phyloP scores from a whole-genome alignment of 2,113 vertebrate species.

The Pollachius pollachius region DNA sequence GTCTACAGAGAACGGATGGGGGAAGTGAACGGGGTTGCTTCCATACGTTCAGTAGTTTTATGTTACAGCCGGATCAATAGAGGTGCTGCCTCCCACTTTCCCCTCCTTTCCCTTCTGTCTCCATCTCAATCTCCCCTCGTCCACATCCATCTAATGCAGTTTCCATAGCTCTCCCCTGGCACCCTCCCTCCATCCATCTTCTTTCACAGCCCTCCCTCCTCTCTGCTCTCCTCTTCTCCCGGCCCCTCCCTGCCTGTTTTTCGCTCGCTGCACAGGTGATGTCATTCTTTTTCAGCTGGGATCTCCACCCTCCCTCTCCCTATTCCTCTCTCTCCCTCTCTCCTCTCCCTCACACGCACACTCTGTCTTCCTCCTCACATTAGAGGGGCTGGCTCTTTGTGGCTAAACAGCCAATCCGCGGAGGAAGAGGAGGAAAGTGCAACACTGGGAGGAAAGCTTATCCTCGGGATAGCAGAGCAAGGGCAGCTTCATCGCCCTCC shows the following conservation, averaged over 20 bases:
- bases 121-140: neutral
- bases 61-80: constrained; percentile 78
- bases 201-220: constrained; percentile 43
- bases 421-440: constrained; percentile 72
- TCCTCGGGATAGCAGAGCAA: constrained; percentile 35
- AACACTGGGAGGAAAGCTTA: constrained; percentile 43
- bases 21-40: constrained; percentile 31
- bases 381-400: constrained; percentile 87
- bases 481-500: constrained; percentile 36
- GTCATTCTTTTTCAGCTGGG: constrained; percentile 58
- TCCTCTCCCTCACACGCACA: constrained; percentile 59
- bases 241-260: constrained; percentile 8
- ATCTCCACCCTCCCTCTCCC: constrained; percentile 83
- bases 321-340: constrained; percentile 32
- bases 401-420: constrained; percentile 88
- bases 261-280: constrained; percentile 42
- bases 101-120: constrained; percentile 20
- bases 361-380: constrained; percentile 75
- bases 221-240: constrained; percentile 26
- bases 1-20: neutral
- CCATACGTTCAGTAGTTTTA: constrained; percentile 58
- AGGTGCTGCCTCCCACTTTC: constrained; percentile 70
- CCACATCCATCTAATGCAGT: constrained; percentile 85
- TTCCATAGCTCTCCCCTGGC: constrained; percentile 50
- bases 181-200: no score